Conservation (phyloP, 2,113 vertebrate species). For the Tupaia tana region DNA sequence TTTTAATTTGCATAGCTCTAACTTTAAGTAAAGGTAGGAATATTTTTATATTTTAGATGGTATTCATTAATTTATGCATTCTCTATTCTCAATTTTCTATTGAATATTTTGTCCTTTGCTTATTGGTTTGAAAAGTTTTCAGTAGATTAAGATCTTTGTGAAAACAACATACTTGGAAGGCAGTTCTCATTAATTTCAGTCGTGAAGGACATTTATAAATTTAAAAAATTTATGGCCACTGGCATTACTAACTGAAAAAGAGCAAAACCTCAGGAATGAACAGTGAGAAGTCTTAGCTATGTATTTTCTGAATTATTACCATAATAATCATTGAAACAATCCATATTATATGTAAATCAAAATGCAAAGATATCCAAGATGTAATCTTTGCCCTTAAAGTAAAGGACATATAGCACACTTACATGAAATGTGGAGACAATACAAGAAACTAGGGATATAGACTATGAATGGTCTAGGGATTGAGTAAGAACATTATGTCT, state of each 20-base stretch:
- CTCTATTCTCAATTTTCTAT: not conserved
- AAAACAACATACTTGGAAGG: constrained; percentile 1
- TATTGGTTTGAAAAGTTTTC: constrained; percentile 8
- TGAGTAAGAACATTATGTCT: not conserved
- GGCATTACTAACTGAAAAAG: not conserved
- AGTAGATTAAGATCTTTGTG: constrained; percentile 8
- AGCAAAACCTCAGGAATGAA: not conserved
- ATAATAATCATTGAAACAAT: not conserved
- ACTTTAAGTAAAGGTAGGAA: constrained; percentile 30
- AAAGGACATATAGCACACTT: not conserved
- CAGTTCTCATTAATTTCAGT: constrained; percentile 37
- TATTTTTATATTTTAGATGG: not conserved
- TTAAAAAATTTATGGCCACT: not conserved
- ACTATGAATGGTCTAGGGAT: not conserved
- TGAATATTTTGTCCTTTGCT: not conserved
- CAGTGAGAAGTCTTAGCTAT: not conserved
- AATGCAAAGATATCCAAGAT: constrained; percentile 24
- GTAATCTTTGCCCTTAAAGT: constrained; percentile 6
- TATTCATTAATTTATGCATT: not conserved
- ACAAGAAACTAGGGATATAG: not conserved
- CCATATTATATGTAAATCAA: not conserved
- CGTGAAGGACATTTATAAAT: not conserved
- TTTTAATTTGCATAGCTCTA: not conserved
- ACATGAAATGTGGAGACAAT: not conserved
- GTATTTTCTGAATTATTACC: not conserved